Percentiles rank a stretch among this genome's conserved stretches.
phyloP scores from a whole-genome alignment of 35 echinoderm and acorn worm genomes.

The Lytechinus variegatus region DNA sequence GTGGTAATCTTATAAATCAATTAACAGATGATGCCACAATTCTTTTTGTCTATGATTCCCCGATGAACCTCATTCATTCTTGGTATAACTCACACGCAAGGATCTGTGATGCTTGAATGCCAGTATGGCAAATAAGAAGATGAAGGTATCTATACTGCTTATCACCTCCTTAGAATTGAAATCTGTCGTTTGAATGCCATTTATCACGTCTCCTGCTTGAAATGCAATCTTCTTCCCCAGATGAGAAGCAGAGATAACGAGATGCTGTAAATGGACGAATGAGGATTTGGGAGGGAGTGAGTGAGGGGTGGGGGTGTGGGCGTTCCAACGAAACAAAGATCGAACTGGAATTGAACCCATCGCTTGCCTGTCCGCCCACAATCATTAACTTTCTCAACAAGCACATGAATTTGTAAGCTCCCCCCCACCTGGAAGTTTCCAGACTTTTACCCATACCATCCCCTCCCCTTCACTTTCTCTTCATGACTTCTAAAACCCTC shows the following conservation, averaged over 20 bases:
- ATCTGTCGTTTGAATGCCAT: constrained; percentile 18
- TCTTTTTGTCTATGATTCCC: not conserved
- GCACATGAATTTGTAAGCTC: not conserved
- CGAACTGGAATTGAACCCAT: not conserved
- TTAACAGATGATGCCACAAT: not conserved
- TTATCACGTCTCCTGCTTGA: constrained; percentile 10
- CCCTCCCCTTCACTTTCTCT: not conserved
- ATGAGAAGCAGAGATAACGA: constrained; percentile 10
- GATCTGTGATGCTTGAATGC: not conserved
- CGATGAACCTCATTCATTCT: not conserved
- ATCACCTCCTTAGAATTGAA: not conserved
- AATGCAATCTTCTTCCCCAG: not conserved
- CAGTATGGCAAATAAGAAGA: not conserved
- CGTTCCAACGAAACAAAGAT: not conserved
- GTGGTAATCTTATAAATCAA: not conserved
- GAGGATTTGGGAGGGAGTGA: not conserved
- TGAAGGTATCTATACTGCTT: not conserved
- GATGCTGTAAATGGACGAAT: constrained; percentile 2
- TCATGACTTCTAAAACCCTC: not conserved
- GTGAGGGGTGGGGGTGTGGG: not conserved
- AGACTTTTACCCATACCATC: not conserved
- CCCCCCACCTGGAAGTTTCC: not conserved
- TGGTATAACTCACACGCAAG: not conserved
- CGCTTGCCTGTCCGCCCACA: constrained; percentile 4
- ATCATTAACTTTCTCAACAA: not conserved